Conservation (phyloP, 2,113 vertebrate genomes). For the Gallinago jamesoni region DNA sequence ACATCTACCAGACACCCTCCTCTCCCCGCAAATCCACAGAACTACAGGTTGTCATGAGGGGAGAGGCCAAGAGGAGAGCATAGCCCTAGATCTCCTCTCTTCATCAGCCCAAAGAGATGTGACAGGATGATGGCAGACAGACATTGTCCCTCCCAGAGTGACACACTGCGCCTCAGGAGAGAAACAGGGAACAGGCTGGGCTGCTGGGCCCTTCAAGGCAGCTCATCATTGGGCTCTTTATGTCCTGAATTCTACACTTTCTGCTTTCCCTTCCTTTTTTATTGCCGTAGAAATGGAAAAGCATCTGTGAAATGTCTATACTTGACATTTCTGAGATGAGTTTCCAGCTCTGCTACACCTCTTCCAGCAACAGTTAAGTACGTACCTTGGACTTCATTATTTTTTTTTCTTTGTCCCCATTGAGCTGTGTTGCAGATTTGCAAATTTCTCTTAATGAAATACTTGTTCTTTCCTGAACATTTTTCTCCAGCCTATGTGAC, state of each 20-base stretch:
- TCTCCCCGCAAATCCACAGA: background rate
- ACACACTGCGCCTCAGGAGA: background rate
- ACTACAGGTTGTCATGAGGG: background rate
- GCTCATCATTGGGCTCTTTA: background rate
- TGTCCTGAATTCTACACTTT: background rate
- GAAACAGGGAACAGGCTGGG: background rate
- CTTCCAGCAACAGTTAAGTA: background rate
- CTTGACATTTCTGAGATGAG: background rate
- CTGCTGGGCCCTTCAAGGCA: background rate
- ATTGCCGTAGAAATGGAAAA: background rate
- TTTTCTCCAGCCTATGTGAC: background rate
- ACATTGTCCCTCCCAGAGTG: rapidly evolving
- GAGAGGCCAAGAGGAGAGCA: background rate
- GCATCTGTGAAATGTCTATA: background rate
- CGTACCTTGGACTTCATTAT: background rate
- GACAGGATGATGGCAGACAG: background rate
- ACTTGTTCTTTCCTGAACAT: background rate
- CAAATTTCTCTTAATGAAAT: background rate
- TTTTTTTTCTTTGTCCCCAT: background rate
- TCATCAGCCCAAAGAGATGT: background rate
- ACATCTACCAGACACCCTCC: background rate
- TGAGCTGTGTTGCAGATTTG: background rate
- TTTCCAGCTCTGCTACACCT: background rate
- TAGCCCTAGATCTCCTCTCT: background rate
- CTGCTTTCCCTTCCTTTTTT: background rate